phyloP scores from a whole-genome alignment of 2,797 vertebrate species.

The Dromococcyx pavoninus region DNA sequence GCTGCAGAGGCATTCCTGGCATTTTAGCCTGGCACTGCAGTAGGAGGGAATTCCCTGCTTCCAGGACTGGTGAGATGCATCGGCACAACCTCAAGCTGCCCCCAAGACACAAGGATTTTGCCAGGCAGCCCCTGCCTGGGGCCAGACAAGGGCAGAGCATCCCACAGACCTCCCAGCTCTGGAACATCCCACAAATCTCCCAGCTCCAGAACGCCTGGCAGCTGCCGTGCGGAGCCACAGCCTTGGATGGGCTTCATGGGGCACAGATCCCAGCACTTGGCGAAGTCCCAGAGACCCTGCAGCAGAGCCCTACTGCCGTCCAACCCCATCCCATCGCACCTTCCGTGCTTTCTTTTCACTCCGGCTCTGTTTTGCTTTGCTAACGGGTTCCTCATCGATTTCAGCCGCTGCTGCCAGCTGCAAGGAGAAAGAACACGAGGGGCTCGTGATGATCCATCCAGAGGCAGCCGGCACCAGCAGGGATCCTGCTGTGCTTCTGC shows the following conservation, averaged over 20 bases:
- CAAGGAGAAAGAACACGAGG: background rate
- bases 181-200: no score
- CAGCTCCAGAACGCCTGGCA: rapidly evolving
- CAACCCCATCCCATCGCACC: conserved; percentile 71
- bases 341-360: conserved; percentile 99
- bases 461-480: background rate
- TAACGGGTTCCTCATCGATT: conserved; percentile 97
- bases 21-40: rapidly evolving
- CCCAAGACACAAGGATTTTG: background rate
- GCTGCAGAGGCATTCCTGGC: rapidly evolving
- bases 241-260: rapidly evolving
- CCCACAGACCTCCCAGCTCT: background rate
- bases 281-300: background rate
- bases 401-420: conserved; percentile 96
- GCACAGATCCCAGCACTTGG: rapidly evolving
- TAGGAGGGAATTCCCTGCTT: background rate
- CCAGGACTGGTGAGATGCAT: background rate
- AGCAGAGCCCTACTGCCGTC: background rate
- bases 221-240: background rate
- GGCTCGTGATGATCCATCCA: rapidly evolving
- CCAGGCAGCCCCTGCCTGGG: background rate
- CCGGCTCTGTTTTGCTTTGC: conserved; percentile 99
- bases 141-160: no score
- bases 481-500: rapidly evolving
- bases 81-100: rapidly evolving